Base-by-base conservation (phyloP, 1,140 invertebrate species). In the Amyelois transitella region DNA sequence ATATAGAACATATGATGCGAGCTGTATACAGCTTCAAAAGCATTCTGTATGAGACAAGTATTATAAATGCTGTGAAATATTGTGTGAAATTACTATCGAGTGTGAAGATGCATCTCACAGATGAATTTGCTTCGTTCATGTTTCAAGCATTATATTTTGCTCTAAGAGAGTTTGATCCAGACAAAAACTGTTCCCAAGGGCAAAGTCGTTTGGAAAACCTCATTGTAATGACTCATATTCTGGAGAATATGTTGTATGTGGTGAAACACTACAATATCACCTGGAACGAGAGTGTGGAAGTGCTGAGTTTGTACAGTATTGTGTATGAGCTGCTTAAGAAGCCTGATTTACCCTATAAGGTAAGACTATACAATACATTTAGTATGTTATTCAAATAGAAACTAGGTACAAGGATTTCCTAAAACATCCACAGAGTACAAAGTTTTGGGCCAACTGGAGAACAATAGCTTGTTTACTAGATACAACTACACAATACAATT, bases 261-360 rank as follows among this genome's bases (percentile, higher is more conserved):
- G 92, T 94, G 0, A 91, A 93, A 52, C 91, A 92, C 20, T 94
- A 92, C 43, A 91, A 93, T 58, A 91, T 94, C 2, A 92, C 92
- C 4, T 95, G 94, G 94, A 90, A 91, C 44, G 94, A 95, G 64
- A 92, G 91, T 64, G 81, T 93, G 6, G 92, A 94, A 86, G 91
- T 92, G 1, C 87, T 93, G 32, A 93, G 91, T 60, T 74, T 92
- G 19, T 83, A 91, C 48, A 88, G 81, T 5, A 77, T 91, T 43
- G 89, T 89, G 0, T 87, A 87, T 53, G 86, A 88, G 60, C 89
- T 92, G 53, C 75, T 92, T 20, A 90, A 90, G 63, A 89, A 90
- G 58, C 65, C 86, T 1, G 89, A 89, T 62, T 81, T 91, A 18
- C 69, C 81, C 52, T 69, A 86, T 47, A 90, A 90, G 81, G 91